Evolutionary conservation across 2,888 invertebrate genomes (phyloP).

Genomic region (Azorinus chamasolen): DNA sequence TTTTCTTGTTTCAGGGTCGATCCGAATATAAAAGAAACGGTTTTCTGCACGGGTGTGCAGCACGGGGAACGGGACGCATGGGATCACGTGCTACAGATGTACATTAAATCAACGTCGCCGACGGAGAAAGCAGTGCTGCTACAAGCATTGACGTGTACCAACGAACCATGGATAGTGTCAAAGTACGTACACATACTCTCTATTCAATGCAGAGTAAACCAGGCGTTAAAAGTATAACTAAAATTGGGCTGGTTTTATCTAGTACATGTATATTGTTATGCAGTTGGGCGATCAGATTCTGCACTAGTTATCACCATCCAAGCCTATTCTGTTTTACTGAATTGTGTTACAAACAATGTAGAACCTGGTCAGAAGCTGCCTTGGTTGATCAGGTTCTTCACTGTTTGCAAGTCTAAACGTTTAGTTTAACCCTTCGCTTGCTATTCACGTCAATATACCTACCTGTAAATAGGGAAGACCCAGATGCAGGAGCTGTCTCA

Average conservation of each 20-base stretch:
- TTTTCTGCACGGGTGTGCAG: constrained; percentile 91
- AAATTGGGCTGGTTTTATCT: not conserved
- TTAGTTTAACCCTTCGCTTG: too few relatives aligned
- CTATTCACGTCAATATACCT: too few relatives aligned
- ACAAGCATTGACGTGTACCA: constrained; percentile 90
- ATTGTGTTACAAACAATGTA: too few relatives aligned
- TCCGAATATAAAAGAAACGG: constrained; percentile 90
- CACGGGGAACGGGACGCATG: constrained; percentile 90
- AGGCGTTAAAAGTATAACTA: too few relatives aligned
- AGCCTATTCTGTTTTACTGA: not conserved
- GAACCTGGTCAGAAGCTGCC: too few relatives aligned
- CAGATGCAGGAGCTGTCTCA: too few relatives aligned
- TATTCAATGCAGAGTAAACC: too few relatives aligned
- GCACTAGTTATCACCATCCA: not conserved
- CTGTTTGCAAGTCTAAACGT: too few relatives aligned
- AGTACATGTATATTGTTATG: not conserved
- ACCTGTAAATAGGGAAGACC: too few relatives aligned
- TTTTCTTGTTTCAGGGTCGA: constrained; percentile 89
- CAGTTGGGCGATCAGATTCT: not conserved
- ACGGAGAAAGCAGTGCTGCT: constrained; percentile 90
- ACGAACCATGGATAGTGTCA: constrained; percentile 88
- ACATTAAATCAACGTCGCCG: constrained; percentile 90
- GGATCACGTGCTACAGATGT: constrained; percentile 91
- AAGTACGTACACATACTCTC: too few relatives aligned
- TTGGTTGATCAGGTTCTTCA: too few relatives aligned